These are phyloP conservation scores for Trachelus tabidus DNA, from an alignment of 2,888 invertebrate species.

Conservation along the genomic window DNA sequence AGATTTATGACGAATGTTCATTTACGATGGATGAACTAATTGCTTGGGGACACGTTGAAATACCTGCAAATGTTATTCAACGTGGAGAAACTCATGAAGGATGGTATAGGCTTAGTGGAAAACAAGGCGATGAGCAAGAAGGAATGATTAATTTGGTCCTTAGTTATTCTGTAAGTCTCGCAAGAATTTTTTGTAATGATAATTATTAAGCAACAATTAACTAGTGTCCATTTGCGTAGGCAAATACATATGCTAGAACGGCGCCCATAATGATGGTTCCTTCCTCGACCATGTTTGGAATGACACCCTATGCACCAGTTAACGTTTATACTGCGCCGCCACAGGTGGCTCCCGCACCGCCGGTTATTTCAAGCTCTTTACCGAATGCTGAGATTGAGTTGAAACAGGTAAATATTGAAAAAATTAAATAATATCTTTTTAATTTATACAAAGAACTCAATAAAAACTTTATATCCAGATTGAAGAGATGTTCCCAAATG, in stretches of 20 bases:
- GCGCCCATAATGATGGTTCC: slow-evolving; percentile 80
- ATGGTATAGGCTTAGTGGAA: slow-evolving; percentile 93
- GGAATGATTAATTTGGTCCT: slow-evolving; percentile 93
- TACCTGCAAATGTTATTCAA: slow-evolving; percentile 80
- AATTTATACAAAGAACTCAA: neutral
- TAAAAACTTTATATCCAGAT: slow-evolving; percentile 71
- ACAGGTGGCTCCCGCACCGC: slow-evolving; percentile 54
- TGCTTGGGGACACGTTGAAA: slow-evolving; percentile 91
- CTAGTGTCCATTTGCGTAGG: slow-evolving; percentile 33
- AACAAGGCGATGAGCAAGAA: slow-evolving; percentile 94
- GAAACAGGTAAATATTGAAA: slow-evolving; percentile 69
- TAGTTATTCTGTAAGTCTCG: slow-evolving; percentile 75
- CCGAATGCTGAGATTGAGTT: slow-evolving; percentile 70
- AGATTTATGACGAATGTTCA: slow-evolving; percentile 97
- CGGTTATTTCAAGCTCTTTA: slow-evolving; percentile 62
- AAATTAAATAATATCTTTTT: neutral
- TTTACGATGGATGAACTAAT: slow-evolving; percentile 96
- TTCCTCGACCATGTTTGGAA: slow-evolving; percentile 64
- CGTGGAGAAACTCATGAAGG: slow-evolving; percentile 92
- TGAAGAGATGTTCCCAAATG: slow-evolving; percentile 96
- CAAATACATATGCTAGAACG: slow-evolving; percentile 67
- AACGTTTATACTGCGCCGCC: slow-evolving; percentile 69
- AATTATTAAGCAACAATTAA: neutral
- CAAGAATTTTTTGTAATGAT: neutral
- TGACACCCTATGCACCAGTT: slow-evolving; percentile 63